phyloP scores from a whole-genome alignment of 2,797 vertebrate species.

The Thamnophis elegans region DNA sequence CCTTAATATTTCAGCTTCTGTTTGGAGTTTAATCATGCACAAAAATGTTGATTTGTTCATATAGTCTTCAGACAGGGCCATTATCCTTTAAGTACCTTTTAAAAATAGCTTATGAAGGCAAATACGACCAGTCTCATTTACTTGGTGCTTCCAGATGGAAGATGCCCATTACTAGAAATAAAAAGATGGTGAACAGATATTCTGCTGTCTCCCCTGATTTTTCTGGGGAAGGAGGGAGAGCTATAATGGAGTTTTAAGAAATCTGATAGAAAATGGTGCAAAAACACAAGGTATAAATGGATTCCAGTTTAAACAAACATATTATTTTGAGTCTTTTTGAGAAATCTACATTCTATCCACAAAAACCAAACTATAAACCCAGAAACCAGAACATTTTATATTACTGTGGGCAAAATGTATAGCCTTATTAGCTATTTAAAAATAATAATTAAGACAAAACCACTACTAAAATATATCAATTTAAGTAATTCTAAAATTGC shows the following conservation, averaged over 20 bases:
- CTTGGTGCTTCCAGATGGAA: not conserved
- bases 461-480: not conserved
- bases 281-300: not conserved
- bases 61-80: conserved; percentile 1
- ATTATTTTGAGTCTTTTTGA: not conserved
- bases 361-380: not conserved
- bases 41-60: conserved; percentile 16
- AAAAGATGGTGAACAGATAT: not conserved
- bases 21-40: conserved; percentile 37
- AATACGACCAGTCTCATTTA: not conserved
- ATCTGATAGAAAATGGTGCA: not conserved
- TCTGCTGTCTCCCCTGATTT: not conserved
- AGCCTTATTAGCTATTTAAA: not conserved
- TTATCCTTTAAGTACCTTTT: not conserved
- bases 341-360: not conserved
- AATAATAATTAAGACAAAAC: not conserved
- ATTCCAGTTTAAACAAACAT: not conserved
- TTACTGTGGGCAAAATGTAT: not conserved
- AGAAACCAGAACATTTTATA: not conserved
- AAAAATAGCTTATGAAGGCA: not conserved
- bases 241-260: not conserved
- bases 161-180: not conserved
- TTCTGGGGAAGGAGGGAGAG: not conserved
- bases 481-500: not conserved
- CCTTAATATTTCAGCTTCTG: conserved; percentile 20